Percentiles rank a stretch among this genome's conserved stretches.
Evolutionary conservation across 2,113 vertebrate species (phyloP).

Genomic region (Carlito syrichta): DNA sequence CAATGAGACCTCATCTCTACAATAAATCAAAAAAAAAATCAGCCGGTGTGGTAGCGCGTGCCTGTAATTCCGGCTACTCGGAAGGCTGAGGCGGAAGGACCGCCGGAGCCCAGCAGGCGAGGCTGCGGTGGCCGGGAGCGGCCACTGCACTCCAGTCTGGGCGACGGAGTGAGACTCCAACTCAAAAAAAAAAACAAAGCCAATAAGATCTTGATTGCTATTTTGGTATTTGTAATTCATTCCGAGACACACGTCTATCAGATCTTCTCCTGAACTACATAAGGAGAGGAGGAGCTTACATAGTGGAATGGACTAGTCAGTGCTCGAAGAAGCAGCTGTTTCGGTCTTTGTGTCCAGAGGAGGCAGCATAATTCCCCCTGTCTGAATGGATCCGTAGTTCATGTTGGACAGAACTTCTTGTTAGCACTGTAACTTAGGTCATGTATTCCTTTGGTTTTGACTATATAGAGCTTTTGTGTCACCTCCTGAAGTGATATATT

Average conservation of each 20-base stretch:
- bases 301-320: not conserved
- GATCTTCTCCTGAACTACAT: not conserved
- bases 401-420: not conserved
- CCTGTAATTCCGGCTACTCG: too few relatives aligned
- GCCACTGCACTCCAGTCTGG: too few relatives aligned
- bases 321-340: not conserved
- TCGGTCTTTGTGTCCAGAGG: not conserved
- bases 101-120: too few relatives aligned
- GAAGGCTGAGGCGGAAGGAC: too few relatives aligned
- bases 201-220: constrained; percentile 25
- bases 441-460: not conserved
- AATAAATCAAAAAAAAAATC: too few relatives aligned
- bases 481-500: not conserved
- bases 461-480: not conserved
- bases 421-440: not conserved
- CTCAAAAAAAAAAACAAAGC: too few relatives aligned
- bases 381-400: not conserved
- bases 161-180: too few relatives aligned
- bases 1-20: too few relatives aligned
- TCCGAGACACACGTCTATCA: not conserved
- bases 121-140: too few relatives aligned
- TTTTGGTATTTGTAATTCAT: constrained; percentile 35
- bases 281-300: not conserved
- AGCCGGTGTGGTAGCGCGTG: too few relatives aligned
- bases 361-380: not conserved